Evolutionary conservation across 2,888 invertebrate species (phyloP), one percentile per base, ranked within the genome.

Genomic region (Notodonta dromedarius): DNA sequence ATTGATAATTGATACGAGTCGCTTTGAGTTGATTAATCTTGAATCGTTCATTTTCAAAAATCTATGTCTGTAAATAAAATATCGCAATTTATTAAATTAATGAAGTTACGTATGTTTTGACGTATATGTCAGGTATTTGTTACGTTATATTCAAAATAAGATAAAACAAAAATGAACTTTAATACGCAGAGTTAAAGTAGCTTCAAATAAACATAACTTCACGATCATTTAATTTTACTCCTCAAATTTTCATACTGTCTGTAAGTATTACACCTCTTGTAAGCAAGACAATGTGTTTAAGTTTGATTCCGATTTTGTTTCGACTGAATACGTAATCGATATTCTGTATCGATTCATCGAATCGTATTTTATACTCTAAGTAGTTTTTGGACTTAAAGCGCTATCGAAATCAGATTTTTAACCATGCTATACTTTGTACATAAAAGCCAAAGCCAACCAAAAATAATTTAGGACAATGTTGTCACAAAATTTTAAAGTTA

Each of bases 181-280:
- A 46, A 13, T 4, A 13, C 44, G 4, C 13, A 46, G 44, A 46
- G 44, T 3, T 46, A 46, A 46, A 46, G 44, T 46, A n/a, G n/a
- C n/a, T n/a, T 46, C 5, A 46, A 46, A 46, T 9, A 42, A 8
- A 8, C 42, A 9, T 42, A 42, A 42, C 42, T 2, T 42, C 42
- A 11, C 42, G 9, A 42, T 42, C 11, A 4, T 11, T 12, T 24
- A 24, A 24, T 24, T 40, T n/a, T n/a, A n/a, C n/a, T n/a, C n/a
- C 63, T 77, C 77, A 71, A 77, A 78, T 78, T 78, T 76, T 73
- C 80, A 66, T 74, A 65, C 79, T 83, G 76, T 83, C 72, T 60
- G 13, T 35, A 57, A 68, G 59, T 69, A 66, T 71, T 65, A 76
- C 77, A 76, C 64, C 65, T 70, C 58, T 46, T 57, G 74, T 77